Evolutionary conservation across 1,140 invertebrate genomes (phyloP).

Genomic region (Agrypnia vestita): DNA sequence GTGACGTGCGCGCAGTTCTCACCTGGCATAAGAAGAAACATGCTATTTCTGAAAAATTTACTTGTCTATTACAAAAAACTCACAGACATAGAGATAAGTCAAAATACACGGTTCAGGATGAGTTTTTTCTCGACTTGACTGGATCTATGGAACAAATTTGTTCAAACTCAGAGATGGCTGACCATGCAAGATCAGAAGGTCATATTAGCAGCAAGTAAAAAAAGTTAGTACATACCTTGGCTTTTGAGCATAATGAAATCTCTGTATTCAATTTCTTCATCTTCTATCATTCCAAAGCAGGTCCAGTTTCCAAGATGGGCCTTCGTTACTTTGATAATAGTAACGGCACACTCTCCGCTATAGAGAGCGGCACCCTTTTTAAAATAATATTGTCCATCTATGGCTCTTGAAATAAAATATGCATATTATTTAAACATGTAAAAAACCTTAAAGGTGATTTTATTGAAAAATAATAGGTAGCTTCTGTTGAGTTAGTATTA

Average conservation of each 20-base stretch:
- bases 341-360: constrained; percentile 55
- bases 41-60: no score
- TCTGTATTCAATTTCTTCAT: constrained; percentile 47
- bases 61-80: no score
- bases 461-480: background rate
- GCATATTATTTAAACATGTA: background rate
- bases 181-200: no score
- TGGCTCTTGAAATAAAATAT: constrained; percentile 51
- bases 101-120: no score
- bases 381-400: constrained; percentile 53
- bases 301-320: constrained; percentile 51
- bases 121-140: no score
- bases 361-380: constrained; percentile 34
- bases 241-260: constrained; percentile 43
- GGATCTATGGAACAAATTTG: no score
- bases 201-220: background rate
- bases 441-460: background rate
- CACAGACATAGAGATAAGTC: no score
- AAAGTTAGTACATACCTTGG: constrained; percentile 15
- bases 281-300: constrained; percentile 50
- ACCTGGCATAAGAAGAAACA: no score
- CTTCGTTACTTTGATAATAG: constrained; percentile 33
- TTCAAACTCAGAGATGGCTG: no score
- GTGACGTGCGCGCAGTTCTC: no score
- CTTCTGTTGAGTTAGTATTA: no score